Base-by-base conservation (phyloP, 2,113 vertebrate genomes). In the Elephantulus edwardii region DNA sequence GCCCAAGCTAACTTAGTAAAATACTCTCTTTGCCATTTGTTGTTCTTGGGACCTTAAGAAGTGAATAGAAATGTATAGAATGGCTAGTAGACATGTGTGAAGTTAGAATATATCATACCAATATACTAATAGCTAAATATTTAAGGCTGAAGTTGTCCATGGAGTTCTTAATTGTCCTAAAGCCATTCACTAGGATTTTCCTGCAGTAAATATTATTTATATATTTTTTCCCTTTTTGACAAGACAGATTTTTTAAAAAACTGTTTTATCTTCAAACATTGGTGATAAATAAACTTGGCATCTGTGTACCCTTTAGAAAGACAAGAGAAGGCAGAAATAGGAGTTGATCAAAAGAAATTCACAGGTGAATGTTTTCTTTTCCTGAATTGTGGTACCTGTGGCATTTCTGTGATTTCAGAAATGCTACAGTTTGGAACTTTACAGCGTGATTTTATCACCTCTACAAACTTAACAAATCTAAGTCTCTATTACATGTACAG, bases 351-450 rank as follows among this genome's bases (percentile, higher is more conserved):
- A 50, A 28, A 38, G 33, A 71, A 35, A 75, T 83, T 95, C 90
- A 77, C 3, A 56, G 91, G 44, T 76, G 7, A 92, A 26, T 93
- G 3, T 83, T 88, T 93, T 94, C 86, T 68, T 80, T 90, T 93
- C 78, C 94, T 87, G 56, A 74, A 86, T 87, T 83, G 48, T 94
- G 76, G 1, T 93, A 90, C 87, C 77, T 38, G 79, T 83, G 68
- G 50, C 88, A 84, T 9, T 88, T 92, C 85, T 86, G 71, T 75
- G 81, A 87, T 79, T 91, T 40, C 68, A 56, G 71, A 35, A 88
- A 68, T n/a, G n/a, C n/a, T 44, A 16, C 3, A 58, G 42, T 70
- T 71, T 83, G 30, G 38, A 90, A 72, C 91, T 77, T 75, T 64
- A 66, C 12, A 85, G 44, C 40, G 2, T 50, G 82, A 40, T 42